phyloP scores from a whole-genome alignment of 2,888 invertebrate genomes.

The Mimachlamys varia region DNA sequence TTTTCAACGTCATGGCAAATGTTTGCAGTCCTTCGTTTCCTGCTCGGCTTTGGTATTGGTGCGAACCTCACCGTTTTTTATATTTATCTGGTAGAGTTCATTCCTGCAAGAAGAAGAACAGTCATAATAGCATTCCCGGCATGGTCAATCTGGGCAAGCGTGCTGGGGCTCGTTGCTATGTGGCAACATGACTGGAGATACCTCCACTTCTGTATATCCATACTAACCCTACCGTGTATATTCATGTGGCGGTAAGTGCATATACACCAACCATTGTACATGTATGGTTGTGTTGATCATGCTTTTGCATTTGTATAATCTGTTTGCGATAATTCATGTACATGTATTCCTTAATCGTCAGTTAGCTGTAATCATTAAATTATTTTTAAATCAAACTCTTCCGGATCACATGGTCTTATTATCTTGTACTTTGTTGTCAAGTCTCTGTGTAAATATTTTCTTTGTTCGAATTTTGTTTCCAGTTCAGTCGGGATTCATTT shows the following conservation, averaged over 20 bases:
- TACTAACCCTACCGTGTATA: constrained; percentile 47
- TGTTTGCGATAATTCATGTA: no score
- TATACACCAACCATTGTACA: no score
- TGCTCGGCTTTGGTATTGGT: constrained; percentile 60
- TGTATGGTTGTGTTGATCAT: no score
- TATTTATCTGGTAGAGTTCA: constrained; percentile 56
- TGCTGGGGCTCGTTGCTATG: constrained; percentile 58
- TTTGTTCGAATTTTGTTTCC: no score
- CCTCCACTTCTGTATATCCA: constrained; percentile 56
- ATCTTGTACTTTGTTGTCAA: no score
- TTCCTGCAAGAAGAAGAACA: constrained; percentile 49
- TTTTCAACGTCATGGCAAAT: constrained; percentile 66
- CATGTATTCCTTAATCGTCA: no score
- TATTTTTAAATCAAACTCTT: no score
- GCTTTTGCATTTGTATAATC: not conserved
- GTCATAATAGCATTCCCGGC: constrained; percentile 48
- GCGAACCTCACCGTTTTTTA: constrained; percentile 48
- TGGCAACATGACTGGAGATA: constrained; percentile 59
- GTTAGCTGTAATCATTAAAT: no score
- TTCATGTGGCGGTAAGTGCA: constrained; percentile 61
- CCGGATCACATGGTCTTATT: no score
- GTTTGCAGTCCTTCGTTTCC: constrained; percentile 62
- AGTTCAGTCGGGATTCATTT: no score
- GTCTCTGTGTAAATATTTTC: no score
- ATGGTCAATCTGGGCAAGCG: constrained; percentile 57